Evolutionary conservation across 2,113 vertebrate genomes (phyloP).

Genomic region (Actenoides hombroni): DNA sequence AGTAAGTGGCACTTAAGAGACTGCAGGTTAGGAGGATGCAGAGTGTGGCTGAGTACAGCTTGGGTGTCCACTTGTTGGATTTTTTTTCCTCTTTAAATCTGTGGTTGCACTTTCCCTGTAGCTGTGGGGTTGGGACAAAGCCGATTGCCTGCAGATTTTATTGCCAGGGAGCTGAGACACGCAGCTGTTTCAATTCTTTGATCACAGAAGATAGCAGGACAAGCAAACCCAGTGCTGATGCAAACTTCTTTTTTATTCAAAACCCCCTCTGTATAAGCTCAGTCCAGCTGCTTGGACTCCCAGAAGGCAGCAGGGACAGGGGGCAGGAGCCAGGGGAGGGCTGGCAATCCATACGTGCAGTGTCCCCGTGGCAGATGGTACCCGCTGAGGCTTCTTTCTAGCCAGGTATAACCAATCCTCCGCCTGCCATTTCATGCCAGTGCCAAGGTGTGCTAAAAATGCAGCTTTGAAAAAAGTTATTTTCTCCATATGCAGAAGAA

Average conservation of each 20-base stretch:
- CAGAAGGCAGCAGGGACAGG: neutral
- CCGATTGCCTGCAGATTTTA: constrained; percentile 13
- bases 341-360: rapidly evolving
- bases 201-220: constrained; percentile 40
- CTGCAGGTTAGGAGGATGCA: constrained; percentile 30
- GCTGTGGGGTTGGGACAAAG: neutral
- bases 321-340: neutral
- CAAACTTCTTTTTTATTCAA: neutral
- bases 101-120: neutral
- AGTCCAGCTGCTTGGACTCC: neutral
- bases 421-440: neutral
- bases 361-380: neutral
- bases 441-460: neutral
- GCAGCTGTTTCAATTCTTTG: constrained; percentile 48
- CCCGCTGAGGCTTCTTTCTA: neutral
- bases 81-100: neutral
- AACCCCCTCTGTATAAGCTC: neutral
- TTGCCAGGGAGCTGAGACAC: constrained; percentile 16
- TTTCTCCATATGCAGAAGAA: neutral
- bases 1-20: constrained; percentile 58
- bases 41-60: constrained; percentile 16
- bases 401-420: neutral
- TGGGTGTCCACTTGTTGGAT: neutral
- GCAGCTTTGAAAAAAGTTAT: neutral
- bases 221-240: neutral